These are phyloP conservation scores for Chrysemys picta DNA, from an alignment of 2,113 vertebrate species.

Conservation along the genomic window DNA sequence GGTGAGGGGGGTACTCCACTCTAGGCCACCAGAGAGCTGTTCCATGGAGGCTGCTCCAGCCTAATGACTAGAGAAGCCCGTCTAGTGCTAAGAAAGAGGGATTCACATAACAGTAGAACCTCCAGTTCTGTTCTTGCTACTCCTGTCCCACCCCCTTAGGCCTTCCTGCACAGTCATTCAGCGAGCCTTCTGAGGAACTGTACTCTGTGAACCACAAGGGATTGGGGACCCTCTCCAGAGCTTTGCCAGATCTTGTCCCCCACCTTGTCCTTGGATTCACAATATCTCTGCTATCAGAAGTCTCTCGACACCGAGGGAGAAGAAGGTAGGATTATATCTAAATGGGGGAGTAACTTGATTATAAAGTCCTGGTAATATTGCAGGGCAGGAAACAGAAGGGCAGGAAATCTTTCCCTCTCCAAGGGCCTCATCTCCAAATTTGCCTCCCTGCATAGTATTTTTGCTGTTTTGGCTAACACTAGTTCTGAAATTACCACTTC, in stretches of 20 bases:
- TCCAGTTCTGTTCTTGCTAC: neutral
- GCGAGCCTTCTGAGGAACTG: neutral
- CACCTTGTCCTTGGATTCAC: neutral
- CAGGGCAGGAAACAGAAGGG: neutral
- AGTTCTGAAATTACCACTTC: neutral
- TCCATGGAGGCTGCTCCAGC: neutral
- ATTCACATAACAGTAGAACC: neutral
- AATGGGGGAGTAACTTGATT: neutral
- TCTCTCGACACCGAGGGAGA: neutral
- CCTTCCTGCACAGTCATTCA: neutral
- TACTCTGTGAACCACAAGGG: neutral
- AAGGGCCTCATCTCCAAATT: neutral
- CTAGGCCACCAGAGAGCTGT: neutral
- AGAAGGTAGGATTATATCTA: neutral
- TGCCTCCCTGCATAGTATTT: neutral
- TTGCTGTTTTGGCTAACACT: neutral
- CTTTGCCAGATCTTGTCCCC: neutral
- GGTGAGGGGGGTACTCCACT: neutral
- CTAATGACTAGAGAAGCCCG: neutral
- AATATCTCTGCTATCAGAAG: neutral
- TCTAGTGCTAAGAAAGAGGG: neutral
- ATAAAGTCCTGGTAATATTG: neutral
- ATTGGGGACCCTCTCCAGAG: neutral
- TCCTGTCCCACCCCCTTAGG: neutral
- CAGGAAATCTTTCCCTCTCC: neutral